Evolutionary conservation across 2,888 invertebrate species (phyloP).

Genomic region (Lasioglossum villosulum): DNA sequence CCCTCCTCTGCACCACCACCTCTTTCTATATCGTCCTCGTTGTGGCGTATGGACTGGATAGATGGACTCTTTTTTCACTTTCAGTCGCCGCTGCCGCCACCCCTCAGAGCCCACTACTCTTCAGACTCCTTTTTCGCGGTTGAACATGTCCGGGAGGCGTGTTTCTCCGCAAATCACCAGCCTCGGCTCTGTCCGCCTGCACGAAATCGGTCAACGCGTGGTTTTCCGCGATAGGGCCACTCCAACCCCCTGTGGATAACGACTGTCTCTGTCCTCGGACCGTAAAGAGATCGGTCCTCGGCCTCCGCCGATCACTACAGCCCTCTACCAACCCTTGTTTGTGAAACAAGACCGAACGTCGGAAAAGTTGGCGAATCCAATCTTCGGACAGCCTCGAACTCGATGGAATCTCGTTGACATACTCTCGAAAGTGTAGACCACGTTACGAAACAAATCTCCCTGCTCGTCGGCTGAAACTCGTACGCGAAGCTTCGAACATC

Average conservation of each 20-base stretch:
- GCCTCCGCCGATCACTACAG: conserved; percentile 18
- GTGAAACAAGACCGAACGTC: not conserved
- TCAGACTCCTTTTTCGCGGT: conserved; percentile 67
- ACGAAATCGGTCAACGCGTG: conserved; percentile 76
- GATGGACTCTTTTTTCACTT: conserved; percentile 53
- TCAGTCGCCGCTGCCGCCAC: not conserved
- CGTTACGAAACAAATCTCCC: not conserved
- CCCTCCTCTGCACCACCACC: not conserved
- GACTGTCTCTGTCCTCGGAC: conserved; percentile 51
- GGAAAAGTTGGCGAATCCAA: not conserved
- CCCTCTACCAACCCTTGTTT: not conserved
- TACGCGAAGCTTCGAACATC: not conserved
- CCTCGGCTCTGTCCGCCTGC: conserved; percentile 29
- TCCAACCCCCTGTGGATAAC: conserved; percentile 62
- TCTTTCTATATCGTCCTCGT: conserved; percentile 47
- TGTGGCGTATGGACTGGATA: conserved; percentile 56
- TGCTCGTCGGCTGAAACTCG: not conserved
- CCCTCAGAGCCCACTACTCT: not conserved
- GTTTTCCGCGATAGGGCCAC: conserved; percentile 80
- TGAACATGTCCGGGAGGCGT: conserved; percentile 67
- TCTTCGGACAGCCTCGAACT: not conserved
- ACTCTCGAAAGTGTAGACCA: not conserved
- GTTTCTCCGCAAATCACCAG: conserved; percentile 36
- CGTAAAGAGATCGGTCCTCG: conserved; percentile 60
- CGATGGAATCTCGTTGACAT: not conserved